These are phyloP conservation scores for Neotoxoptera formosana DNA, from an alignment of 1,140 invertebrate genomes.

Conservation along the genomic window DNA sequence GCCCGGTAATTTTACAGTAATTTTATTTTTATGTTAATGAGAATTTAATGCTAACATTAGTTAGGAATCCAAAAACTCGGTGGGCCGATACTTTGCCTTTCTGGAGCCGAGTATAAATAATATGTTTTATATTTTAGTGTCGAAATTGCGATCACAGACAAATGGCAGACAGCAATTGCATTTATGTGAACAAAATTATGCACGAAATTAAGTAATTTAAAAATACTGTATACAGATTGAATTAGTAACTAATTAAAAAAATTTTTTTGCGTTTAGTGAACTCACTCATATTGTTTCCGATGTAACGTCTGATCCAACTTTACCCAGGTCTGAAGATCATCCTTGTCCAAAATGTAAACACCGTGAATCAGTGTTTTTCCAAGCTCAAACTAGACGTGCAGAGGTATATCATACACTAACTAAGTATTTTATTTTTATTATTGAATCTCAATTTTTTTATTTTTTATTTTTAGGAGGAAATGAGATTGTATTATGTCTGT, in stretches of 20 bases:
- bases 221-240: not conserved
- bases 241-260: not conserved
- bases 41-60: too few relatives aligned
- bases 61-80: too few relatives aligned
- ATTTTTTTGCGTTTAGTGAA: constrained; percentile 72
- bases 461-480: constrained; percentile 79
- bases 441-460: not conserved
- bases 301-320: constrained; percentile 96
- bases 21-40: too few relatives aligned
- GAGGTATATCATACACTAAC: constrained; percentile 69
- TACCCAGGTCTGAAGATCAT: constrained; percentile 97
- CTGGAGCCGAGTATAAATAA: not conserved
- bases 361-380: constrained; percentile 92
- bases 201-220: constrained; percentile 94
- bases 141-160: constrained; percentile 97
- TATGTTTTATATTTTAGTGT: constrained; percentile 69
- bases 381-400: constrained; percentile 92
- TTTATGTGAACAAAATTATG: constrained; percentile 99
- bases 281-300: constrained; percentile 97
- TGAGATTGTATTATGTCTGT: constrained; percentile 99
- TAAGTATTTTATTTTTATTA: not conserved
- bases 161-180: constrained; percentile 95
- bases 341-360: constrained; percentile 96
- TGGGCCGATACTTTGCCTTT: too few relatives aligned
- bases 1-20: too few relatives aligned